A percentile compares a stretch with the other conserved stretches of the same genome.
Evolutionary conservation across 2,113 vertebrate species (phyloP).

Genomic region (Plectropomus leopardus): DNA sequence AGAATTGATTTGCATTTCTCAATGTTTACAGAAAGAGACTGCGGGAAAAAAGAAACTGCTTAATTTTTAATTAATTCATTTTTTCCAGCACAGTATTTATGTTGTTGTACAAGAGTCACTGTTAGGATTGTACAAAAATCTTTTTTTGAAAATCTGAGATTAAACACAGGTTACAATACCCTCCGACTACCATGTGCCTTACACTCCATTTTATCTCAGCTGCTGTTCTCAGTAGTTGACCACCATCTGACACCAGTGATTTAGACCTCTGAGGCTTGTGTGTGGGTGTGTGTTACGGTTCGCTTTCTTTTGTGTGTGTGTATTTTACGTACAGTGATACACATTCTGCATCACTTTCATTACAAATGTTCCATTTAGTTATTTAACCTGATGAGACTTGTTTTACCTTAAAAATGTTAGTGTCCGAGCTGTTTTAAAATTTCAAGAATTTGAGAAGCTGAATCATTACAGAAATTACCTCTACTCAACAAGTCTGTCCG

Average conservation of each 20-base stretch:
- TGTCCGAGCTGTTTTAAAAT: too few relatives aligned
- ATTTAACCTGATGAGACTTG: not conserved
- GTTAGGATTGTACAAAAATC: slow-evolving; percentile 84
- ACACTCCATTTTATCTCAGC: slow-evolving; percentile 88
- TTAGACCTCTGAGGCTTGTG: not conserved
- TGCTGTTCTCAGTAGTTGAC: not conserved
- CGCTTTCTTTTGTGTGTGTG: not conserved
- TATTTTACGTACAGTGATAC: slow-evolving; percentile 15
- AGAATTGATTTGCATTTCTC: slow-evolving; percentile 86
- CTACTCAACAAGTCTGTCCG: too few relatives aligned
- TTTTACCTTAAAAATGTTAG: too few relatives aligned
- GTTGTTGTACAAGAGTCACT: slow-evolving; percentile 95
- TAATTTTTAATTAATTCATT: slow-evolving; percentile 78
- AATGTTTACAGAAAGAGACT: slow-evolving; percentile 85
- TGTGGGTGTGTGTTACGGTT: slow-evolving; percentile 12
- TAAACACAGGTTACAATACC: slow-evolving; percentile 89
- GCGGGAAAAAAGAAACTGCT: slow-evolving; percentile 82
- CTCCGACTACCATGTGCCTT: slow-evolving; percentile 94
- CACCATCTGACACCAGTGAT: not conserved
- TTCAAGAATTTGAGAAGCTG: too few relatives aligned
- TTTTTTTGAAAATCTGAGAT: slow-evolving; percentile 78
- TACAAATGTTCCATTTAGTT: not conserved
- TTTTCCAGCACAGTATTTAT: slow-evolving; percentile 95
- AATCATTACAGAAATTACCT: too few relatives aligned
- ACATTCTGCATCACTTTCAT: not conserved